Evolutionary conservation across 2,888 invertebrate genomes (phyloP), one percentile per base, ranked within the genome.

Genomic region (Tinea pellionella): DNA sequence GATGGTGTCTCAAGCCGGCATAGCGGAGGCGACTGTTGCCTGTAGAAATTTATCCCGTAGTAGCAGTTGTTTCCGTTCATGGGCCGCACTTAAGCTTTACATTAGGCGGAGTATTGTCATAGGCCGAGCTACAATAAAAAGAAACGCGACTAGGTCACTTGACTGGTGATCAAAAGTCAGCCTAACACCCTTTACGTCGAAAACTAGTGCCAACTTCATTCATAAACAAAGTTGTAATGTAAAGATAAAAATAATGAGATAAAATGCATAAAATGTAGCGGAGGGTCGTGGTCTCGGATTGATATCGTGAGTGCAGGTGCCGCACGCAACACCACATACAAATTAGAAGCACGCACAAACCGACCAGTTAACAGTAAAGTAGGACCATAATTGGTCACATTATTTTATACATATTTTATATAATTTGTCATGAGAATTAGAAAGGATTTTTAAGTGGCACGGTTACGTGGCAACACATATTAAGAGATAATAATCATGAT

Each of bases 281-380:
- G 18, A 11, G 47, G 8, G 37, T 9, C n/a, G 37, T 18, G 47
- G 47, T 15, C 24, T 8, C 19, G 19, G n/a, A 19, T 13, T 19
- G 55, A 29, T 32, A 30, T 32, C 32, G 32, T 32, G 57, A 15
- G 24, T 9, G n/a, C 53, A 53, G 53, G 53, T 53, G 53, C 24
- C 57, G 32, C 57, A 57, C 57, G 57, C 57, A 57, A 57, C 57
- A 19, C n/a, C 12, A 13, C 55, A 13, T 29, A 55, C 55, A 24
- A 55, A 57, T 57, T 57, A 57, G 32, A 32, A n/a, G 13, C 57
- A 57, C 57, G 57, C 57, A 57, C 57, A 3, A 32, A 19, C 57
- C 9, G 6, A 8, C 6, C 57, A 32, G 57, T 32, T 57, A 57
- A 57, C 57, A 29, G 57, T 57, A 29, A 57, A 57, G 53, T 53